Percentiles rank a stretch among this genome's conserved stretches.
Conservation (phyloP, 92 coral and sea anemone species). For the Epizoanthus rinbou region DNA sequence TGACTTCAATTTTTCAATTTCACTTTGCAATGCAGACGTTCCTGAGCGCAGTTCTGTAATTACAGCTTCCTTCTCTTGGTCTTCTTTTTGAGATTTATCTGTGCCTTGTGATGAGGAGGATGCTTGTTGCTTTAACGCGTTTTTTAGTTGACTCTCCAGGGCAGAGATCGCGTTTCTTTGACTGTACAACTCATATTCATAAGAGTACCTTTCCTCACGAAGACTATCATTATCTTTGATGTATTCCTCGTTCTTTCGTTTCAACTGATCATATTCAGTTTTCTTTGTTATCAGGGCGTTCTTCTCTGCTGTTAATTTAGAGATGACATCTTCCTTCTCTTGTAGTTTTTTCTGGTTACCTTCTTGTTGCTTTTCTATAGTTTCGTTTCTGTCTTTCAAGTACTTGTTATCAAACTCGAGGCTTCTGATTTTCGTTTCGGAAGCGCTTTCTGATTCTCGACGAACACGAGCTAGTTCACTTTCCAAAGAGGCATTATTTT, state of each 20-base stretch:
- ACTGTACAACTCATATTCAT: neutral
- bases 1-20: neutral
- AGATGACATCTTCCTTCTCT: constrained; percentile 4
- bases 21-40: neutral
- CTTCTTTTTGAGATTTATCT: constrained; percentile 5
- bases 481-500: constrained; percentile 14
- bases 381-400: constrained; percentile 27
- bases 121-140: neutral
- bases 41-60: constrained; percentile 9
- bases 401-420: constrained; percentile 23
- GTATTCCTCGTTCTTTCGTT: constrained; percentile 23
- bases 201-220: constrained; percentile 10
- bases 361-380: neutral
- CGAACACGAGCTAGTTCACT: neutral
- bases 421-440: neutral
- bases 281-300: neutral
- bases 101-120: neutral
- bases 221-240: constrained; percentile 23
- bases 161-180: neutral
- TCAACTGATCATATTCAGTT: neutral
- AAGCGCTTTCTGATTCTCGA: neutral
- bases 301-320: constrained; percentile 21
- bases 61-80: constrained; percentile 19
- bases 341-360: neutral
- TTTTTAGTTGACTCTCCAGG: constrained; percentile 12